A percentile compares a stretch with the other conserved stretches of the same genome.
These are phyloP conservation scores for Drepana arcuata DNA, from an alignment of 1,140 invertebrate genomes.

Conservation along the genomic window DNA sequence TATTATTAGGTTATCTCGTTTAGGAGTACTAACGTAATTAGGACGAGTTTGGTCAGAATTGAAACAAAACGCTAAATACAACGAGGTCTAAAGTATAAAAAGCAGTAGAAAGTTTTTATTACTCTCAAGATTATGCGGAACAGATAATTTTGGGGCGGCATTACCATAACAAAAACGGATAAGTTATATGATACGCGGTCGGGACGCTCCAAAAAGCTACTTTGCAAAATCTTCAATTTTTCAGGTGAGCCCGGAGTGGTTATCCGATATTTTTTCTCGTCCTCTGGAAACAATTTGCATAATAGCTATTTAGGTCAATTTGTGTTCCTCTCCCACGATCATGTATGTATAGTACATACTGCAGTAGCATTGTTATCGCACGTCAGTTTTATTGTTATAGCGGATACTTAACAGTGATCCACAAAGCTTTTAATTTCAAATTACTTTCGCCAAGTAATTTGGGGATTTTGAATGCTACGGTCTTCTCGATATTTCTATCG, in stretches of 20 bases:
- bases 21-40: too few relatives aligned
- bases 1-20: too few relatives aligned
- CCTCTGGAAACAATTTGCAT: conserved; percentile 23
- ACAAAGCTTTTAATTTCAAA: too few relatives aligned
- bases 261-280: conserved; percentile 26
- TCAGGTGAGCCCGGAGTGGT: conserved; percentile 34
- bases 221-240: conserved; percentile 43
- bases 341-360: too few relatives aligned
- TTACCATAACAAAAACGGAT: conserved; percentile 60
- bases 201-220: conserved; percentile 16
- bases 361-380: too few relatives aligned
- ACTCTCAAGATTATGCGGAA: conserved; percentile 37
- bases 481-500: too few relatives aligned
- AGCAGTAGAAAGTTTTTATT: conserved; percentile 33
- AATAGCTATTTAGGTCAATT: conserved; percentile 36
- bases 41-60: too few relatives aligned
- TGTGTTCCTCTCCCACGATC: conserved; percentile 14
- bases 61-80: conserved; percentile 5
- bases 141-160: conserved; percentile 46
- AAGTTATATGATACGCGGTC: conserved; percentile 53
- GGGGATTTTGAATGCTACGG: too few relatives aligned
- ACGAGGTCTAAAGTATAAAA: conserved; percentile 24
- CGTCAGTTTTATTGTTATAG: too few relatives aligned
- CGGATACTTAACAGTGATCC: too few relatives aligned
- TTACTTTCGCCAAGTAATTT: too few relatives aligned